Conservation (phyloP, 2,797 vertebrate species). For the Girardinus metallicus region DNA sequence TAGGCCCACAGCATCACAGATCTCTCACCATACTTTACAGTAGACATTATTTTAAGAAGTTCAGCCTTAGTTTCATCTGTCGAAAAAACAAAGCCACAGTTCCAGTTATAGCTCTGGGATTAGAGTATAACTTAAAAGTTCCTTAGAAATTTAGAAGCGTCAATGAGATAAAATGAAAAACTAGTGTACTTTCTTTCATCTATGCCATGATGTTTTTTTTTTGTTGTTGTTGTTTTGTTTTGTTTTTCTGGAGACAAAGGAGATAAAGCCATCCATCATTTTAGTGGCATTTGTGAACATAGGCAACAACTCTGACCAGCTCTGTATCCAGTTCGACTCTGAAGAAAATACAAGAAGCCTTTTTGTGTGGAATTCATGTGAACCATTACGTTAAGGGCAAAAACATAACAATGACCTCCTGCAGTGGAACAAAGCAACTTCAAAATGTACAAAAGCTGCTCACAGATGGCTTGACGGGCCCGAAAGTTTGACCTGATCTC, state of each 20-base stretch:
- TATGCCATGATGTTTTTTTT: neutral
- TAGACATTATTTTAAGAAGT: neutral
- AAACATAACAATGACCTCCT: neutral
- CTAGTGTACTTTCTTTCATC: neutral
- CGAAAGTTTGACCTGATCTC: neutral
- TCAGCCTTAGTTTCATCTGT: neutral
- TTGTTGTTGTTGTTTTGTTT: neutral
- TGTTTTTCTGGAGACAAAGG: neutral
- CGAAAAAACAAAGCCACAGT: neutral
- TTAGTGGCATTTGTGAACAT: neutral
- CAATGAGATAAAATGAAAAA: neutral
- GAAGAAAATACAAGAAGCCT: neutral
- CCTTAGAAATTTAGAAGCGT: neutral
- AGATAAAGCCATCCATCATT: neutral
- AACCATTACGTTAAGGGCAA: neutral
- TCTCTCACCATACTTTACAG: neutral
- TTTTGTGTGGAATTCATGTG: neutral
- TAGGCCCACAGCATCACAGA: neutral
- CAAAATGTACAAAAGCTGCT: neutral
- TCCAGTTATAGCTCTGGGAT: neutral
- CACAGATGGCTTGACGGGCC: neutral
- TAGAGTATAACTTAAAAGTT: neutral
- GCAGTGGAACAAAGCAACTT: neutral
- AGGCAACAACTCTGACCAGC: neutral
- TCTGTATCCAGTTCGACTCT: neutral